Evolutionary conservation across 2,797 vertebrate species (phyloP).

Genomic region (Rousettus madagascariensis): DNA sequence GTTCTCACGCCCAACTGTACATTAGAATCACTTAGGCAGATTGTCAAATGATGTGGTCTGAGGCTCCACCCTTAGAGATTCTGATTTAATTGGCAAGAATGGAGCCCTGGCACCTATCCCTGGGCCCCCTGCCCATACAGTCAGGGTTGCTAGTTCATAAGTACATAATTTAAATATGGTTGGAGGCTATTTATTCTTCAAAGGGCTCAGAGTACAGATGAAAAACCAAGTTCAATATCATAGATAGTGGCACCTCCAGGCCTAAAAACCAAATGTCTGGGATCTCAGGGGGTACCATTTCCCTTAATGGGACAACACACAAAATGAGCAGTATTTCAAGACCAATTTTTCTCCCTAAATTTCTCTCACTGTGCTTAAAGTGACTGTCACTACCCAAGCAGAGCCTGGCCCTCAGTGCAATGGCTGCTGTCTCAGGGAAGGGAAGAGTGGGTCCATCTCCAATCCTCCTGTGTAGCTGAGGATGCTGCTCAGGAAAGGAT

Average conservation of each 20-base stretch:
- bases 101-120: not conserved
- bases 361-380: not conserved
- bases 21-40: not conserved
- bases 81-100: not conserved
- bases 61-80: not conserved
- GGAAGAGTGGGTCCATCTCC: not conserved
- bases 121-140: not conserved
- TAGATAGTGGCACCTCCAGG: not conserved
- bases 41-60: not conserved
- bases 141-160: not conserved
- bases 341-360: not conserved
- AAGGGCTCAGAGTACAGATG: not conserved
- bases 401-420: not conserved
- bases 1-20: not conserved
- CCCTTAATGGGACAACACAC: not conserved
- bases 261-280: not conserved
- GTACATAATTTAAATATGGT: not conserved
- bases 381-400: not conserved
- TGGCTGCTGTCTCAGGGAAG: not conserved
- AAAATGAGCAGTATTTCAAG: not conserved
- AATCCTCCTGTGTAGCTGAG: rapidly evolving
- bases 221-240: not conserved
- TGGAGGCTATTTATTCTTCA: not conserved
- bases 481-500: too few species aligned
- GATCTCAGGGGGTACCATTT: not conserved